A percentile compares a stretch with the other conserved stretches of the same genome.
Evolutionary conservation across 2,888 invertebrate species (phyloP).

Genomic region (Polydrusus pterygomalis): DNA sequence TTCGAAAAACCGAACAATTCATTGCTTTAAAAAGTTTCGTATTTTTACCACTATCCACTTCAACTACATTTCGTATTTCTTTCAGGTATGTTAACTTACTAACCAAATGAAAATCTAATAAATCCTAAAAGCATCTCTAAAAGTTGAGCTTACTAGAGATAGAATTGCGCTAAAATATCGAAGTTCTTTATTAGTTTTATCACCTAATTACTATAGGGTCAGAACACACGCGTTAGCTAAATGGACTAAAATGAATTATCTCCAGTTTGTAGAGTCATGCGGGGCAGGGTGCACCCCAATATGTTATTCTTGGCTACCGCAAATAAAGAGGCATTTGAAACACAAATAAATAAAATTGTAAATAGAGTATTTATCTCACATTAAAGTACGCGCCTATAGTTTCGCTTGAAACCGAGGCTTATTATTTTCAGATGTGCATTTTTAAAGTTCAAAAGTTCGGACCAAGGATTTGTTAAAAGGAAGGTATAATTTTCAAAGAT

Average conservation of each 20-base stretch:
- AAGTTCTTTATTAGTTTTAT: constrained; percentile 51
- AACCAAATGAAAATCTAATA: constrained; percentile 45
- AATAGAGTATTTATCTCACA: no score
- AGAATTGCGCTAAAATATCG: constrained; percentile 35
- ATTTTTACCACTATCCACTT: not conserved
- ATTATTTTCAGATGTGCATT: no score
- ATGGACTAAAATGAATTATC: constrained; percentile 50
- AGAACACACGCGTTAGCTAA: constrained; percentile 42
- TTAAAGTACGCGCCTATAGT: no score
- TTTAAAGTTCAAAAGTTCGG: no score
- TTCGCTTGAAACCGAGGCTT: no score
- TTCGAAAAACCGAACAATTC: not conserved
- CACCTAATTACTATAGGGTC: constrained; percentile 49
- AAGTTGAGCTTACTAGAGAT: constrained; percentile 37
- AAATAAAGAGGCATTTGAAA: no score
- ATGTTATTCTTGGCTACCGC: no score
- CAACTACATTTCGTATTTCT: constrained; percentile 4
- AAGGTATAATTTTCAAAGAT: no score
- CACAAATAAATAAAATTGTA: no score
- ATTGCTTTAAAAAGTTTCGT: not conserved
- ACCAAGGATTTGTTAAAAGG: no score
- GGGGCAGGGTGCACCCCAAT: no score
- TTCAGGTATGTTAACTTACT: constrained; percentile 9
- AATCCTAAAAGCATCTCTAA: constrained; percentile 37
- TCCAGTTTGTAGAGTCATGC: constrained; percentile 20